Percentiles rank a stretch among this genome's conserved stretches.
Evolutionary conservation across 2,888 invertebrate species (phyloP).

Genomic region (Cephonodes hylas): DNA sequence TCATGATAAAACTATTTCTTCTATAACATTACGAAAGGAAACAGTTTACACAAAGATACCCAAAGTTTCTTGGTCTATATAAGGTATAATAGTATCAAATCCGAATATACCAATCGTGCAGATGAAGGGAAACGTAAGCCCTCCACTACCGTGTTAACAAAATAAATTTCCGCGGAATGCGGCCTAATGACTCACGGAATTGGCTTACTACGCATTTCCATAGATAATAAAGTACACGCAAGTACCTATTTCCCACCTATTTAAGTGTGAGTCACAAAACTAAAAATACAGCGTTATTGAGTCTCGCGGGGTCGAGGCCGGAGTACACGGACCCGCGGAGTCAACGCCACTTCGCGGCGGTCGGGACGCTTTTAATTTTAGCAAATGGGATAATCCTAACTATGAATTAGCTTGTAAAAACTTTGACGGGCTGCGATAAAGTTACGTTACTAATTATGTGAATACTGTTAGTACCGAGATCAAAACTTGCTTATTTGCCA

Average conservation of each 20-base stretch:
- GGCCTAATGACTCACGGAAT: not conserved
- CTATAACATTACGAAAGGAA: too few relatives aligned
- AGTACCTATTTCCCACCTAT: constrained; percentile 20
- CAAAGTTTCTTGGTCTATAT: too few relatives aligned
- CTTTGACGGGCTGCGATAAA: not conserved
- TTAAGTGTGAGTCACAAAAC: constrained; percentile 27
- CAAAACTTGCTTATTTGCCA: not conserved
- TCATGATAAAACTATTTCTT: too few relatives aligned
- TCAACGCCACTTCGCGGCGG: constrained; percentile 44
- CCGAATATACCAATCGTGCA: too few relatives aligned
- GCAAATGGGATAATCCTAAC: constrained; percentile 1
- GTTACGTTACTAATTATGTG: not conserved
- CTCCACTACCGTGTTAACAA: not conserved
- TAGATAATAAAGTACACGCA: constrained; percentile 23
- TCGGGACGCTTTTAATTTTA: constrained; percentile 22
- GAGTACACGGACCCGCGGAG: constrained; percentile 36
- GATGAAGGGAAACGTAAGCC: too few relatives aligned
- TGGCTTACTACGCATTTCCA: constrained; percentile 10
- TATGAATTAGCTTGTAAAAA: not conserved
- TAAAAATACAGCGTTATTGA: constrained; percentile 39
- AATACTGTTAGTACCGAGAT: not conserved
- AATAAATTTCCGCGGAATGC: not conserved
- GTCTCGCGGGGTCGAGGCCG: constrained; percentile 45
- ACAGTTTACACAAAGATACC: too few relatives aligned
- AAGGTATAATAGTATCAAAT: too few relatives aligned